phyloP scores from a whole-genome alignment of 37 sponge, comb jelly and placozoan genomes.

The Amphimedon queenslandica region DNA sequence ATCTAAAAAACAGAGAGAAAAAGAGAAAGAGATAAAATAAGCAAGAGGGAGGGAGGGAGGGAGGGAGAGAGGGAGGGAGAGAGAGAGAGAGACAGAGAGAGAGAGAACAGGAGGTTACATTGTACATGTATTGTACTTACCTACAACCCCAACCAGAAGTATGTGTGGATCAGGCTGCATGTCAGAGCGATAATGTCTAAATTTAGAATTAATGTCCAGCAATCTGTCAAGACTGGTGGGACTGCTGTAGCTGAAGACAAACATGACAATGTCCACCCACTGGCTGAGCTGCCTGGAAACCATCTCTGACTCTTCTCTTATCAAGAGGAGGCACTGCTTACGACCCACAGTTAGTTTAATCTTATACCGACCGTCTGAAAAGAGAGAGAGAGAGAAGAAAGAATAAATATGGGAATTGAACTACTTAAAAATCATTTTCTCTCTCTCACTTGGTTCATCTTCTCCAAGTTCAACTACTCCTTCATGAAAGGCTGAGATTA shows the following conservation, averaged over 20 bases:
- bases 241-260: conserved; percentile 78
- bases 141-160: conserved; percentile 61
- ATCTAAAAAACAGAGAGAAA: neutral
- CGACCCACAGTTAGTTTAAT: conserved; percentile 69
- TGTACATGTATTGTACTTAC: neutral
- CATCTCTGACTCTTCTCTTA: conserved; percentile 76
- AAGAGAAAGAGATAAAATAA: neutral
- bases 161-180: conserved; percentile 21
- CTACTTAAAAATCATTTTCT: too few species aligned
- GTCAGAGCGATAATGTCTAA: conserved; percentile 33
- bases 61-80: conserved; percentile 6
- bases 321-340: conserved; percentile 58
- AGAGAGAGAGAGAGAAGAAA: too few species aligned
- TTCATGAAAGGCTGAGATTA: conserved; percentile 45
- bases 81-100: conserved; percentile 9
- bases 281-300: conserved; percentile 69
- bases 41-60: conserved; percentile 8
- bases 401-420: too few species aligned
- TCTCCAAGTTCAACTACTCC: conserved; percentile 55
- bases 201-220: neutral
- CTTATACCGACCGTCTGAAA: conserved; percentile 81
- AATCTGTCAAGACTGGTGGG: conserved; percentile 20
- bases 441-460: conserved; percentile 43
- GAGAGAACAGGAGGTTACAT: conserved; percentile 2
- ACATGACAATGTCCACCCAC: conserved; percentile 79